A percentile compares a stretch with the other conserved stretches of the same genome.
phyloP scores from a whole-genome alignment of 2,113 vertebrate genomes.

The Elaphurus davidianus region DNA sequence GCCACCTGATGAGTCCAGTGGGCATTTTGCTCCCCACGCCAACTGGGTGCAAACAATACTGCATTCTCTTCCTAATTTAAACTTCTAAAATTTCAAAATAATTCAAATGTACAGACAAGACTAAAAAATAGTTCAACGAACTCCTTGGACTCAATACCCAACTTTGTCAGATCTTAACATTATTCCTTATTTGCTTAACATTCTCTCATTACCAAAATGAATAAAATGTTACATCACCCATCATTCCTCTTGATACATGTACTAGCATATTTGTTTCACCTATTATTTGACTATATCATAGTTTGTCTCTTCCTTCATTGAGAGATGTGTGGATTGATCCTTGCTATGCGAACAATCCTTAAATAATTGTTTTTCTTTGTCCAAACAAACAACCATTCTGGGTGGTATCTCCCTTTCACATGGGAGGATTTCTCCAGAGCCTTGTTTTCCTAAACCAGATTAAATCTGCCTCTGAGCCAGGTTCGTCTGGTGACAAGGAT shows the following conservation, averaged over 20 bases:
- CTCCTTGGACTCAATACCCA: background rate
- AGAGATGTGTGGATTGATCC: background rate
- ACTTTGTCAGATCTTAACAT: background rate
- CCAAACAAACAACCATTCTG: background rate
- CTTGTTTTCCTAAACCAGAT: background rate
- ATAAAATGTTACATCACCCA: background rate
- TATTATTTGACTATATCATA: rapidly evolving
- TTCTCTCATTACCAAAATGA: background rate
- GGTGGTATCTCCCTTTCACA: rapidly evolving
- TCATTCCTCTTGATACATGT: background rate
- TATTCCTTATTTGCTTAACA: background rate
- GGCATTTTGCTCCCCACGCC: background rate
- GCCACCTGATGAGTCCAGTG: no score
- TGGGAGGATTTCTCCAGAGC: background rate
- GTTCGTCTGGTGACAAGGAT: background rate
- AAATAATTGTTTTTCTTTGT: background rate
- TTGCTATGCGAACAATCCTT: background rate
- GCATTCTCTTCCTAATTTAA: background rate
- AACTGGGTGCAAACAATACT: background rate
- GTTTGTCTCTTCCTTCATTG: background rate
- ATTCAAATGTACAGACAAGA: background rate
- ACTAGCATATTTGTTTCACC: background rate
- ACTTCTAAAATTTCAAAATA: background rate
- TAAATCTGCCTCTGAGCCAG: background rate
- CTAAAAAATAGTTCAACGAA: background rate